Conservation (phyloP, 2,113 vertebrate species). For the Gallinago media region DNA sequence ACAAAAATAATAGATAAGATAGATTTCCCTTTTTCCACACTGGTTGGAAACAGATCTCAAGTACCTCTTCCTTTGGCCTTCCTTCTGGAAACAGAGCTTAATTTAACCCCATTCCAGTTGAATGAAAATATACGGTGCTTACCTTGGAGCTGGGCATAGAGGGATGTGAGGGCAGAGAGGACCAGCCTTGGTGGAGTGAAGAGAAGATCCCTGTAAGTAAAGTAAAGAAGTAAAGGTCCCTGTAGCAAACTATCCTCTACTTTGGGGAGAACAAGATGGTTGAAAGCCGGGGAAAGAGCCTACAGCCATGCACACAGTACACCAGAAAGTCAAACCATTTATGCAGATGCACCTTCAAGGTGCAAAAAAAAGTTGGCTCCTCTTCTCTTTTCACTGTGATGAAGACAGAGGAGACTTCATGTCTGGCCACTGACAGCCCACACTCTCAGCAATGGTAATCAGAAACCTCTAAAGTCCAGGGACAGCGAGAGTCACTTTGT, state of each 20-base stretch:
- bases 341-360: background rate
- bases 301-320: background rate
- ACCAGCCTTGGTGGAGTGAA: background rate
- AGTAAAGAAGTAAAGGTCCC: background rate
- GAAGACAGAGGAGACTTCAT: background rate
- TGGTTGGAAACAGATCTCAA: background rate
- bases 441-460: background rate
- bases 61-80: background rate
- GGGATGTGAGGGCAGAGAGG: background rate
- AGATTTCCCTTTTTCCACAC: background rate
- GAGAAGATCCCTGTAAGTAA: background rate
- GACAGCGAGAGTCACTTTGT: background rate
- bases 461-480: background rate
- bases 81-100: background rate
- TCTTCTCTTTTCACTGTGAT: background rate
- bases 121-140: background rate
- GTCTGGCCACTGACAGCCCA: background rate
- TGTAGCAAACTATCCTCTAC: background rate
- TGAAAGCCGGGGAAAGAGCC: background rate
- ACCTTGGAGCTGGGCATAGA: accelerated
- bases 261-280: background rate
- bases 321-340: background rate
- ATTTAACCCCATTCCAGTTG: background rate
- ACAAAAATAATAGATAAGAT: background rate
- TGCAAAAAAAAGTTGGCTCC: background rate